Evolutionary conservation across 2,888 invertebrate genomes (phyloP).

Genomic region (Hoplodrina ambigua): DNA sequence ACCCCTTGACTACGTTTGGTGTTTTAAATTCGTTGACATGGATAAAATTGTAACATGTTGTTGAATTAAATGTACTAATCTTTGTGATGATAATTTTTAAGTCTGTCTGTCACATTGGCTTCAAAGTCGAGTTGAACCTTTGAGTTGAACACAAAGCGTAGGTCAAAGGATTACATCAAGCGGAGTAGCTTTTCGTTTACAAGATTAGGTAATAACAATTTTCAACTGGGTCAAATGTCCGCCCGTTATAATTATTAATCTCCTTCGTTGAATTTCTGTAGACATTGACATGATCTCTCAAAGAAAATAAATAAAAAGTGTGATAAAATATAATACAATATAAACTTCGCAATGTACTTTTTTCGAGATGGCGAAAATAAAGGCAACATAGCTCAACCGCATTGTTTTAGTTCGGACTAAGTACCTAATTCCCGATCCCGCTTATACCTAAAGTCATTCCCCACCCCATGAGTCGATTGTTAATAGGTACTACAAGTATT

Average conservation of each 20-base stretch:
- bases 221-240: slow-evolving; percentile 28
- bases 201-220: slow-evolving; percentile 26
- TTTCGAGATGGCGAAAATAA: slow-evolving; percentile 36
- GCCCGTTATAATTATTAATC: slow-evolving; percentile 43
- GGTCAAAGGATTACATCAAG: slow-evolving; percentile 52
- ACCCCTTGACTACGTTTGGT: slow-evolving; percentile 44
- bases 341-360: slow-evolving; percentile 62
- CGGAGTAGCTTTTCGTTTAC: slow-evolving; percentile 42
- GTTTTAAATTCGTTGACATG: slow-evolving; percentile 39
- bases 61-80: slow-evolving; percentile 35
- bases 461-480: slow-evolving; percentile 63
- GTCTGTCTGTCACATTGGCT: slow-evolving; percentile 14
- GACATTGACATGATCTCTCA: slow-evolving; percentile 47
- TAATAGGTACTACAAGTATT: slow-evolving; percentile 58
- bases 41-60: slow-evolving; percentile 23
- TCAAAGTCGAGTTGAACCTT: slow-evolving; percentile 4
- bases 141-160: slow-evolving; percentile 22
- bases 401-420: slow-evolving; percentile 61
- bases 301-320: slow-evolving; percentile 48
- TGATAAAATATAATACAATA: slow-evolving; percentile 52
- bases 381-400: slow-evolving; percentile 56
- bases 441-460: slow-evolving; percentile 64
- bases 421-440: slow-evolving; percentile 67
- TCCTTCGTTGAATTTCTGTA: slow-evolving; percentile 48
- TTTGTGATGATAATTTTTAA: slow-evolving; percentile 39